These are phyloP conservation scores for Drosophila mojavensis DNA, from an alignment of 1,140 invertebrate genomes.

Conservation along the genomic window DNA sequence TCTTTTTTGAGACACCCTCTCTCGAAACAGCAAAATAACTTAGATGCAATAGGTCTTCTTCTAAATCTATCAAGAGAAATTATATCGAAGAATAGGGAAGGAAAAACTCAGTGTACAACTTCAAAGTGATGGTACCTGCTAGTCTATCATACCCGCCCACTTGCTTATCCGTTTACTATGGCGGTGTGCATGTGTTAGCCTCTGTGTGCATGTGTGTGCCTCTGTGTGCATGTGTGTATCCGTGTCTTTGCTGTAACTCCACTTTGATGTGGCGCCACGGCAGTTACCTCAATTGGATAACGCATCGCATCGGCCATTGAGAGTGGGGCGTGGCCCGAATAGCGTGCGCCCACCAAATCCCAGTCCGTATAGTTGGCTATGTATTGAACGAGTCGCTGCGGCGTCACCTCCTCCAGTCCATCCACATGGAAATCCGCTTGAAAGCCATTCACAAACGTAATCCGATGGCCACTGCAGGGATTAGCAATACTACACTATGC, in stretches of 20 bases:
- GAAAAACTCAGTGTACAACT: background rate
- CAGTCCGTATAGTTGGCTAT: conserved; percentile 90
- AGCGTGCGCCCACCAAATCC: conserved; percentile 89
- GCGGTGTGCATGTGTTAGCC: conserved; percentile 1
- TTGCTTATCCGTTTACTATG: too few relatives aligned
- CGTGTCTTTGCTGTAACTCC: conserved; percentile 13
- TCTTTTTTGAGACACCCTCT: too few relatives aligned
- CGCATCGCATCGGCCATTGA: conserved; percentile 87
- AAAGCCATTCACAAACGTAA: conserved; percentile 90
- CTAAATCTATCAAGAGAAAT: background rate
- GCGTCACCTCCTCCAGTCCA: conserved; percentile 87
- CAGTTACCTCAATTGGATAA: conserved; percentile 88
- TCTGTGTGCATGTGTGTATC: conserved; percentile 6
- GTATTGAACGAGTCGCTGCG: conserved; percentile 87
- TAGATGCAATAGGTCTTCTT: too few relatives aligned
- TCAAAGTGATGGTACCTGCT: background rate
- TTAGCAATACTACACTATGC: conserved; percentile 27
- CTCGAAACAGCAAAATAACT: background rate
- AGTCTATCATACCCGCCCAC: background rate
- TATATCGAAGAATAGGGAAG: too few relatives aligned
- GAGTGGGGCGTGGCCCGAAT: conserved; percentile 88
- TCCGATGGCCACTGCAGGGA: conserved; percentile 87
- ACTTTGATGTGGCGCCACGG: conserved; percentile 38
- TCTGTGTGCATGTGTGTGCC: conserved; percentile 4
- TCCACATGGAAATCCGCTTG: conserved; percentile 86